A percentile compares a stretch with the other conserved stretches of the same genome.
Conservation (phyloP, 2,113 vertebrate species). For the Ophthalmolycus amberensis region DNA sequence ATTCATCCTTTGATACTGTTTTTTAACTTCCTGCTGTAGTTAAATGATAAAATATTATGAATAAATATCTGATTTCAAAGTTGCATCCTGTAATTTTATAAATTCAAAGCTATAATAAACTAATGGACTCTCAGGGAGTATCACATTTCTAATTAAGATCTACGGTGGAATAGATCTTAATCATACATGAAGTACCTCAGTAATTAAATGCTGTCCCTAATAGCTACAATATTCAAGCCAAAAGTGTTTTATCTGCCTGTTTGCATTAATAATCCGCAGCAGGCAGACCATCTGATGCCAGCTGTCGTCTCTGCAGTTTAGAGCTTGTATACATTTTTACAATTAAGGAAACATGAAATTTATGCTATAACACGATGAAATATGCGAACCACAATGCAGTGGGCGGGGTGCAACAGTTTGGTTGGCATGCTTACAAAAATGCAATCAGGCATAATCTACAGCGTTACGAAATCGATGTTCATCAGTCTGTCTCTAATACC, state of each 20-base stretch:
- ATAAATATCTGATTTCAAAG: not conserved
- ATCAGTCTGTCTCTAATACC: not conserved
- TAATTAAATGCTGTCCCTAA: conserved; percentile 29
- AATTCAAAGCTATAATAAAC: not conserved
- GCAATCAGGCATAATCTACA: not conserved
- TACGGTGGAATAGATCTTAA: not conserved
- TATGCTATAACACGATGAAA: conserved; percentile 13
- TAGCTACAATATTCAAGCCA: conserved; percentile 7
- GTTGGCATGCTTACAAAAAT: not conserved
- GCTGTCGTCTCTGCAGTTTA: not conserved
- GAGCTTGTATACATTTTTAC: not conserved
- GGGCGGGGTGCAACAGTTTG: not conserved
- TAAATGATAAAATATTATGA: not conserved
- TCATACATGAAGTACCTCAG: not conserved
- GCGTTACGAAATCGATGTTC: not conserved
- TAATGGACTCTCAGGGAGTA: not conserved
- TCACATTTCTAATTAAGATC: conserved; percentile 1
- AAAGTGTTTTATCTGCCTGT: conserved; percentile 32
- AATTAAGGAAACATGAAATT: conserved; percentile 8
- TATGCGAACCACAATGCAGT: not conserved
- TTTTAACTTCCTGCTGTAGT: not conserved
- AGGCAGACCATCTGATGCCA: conserved; percentile 24
- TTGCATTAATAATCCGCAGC: conserved; percentile 32
- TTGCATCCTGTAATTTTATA: not conserved
- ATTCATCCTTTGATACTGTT: not conserved